Conservation (phyloP, 2,888 invertebrate species). For the Teleogryllus oceanicus region DNA sequence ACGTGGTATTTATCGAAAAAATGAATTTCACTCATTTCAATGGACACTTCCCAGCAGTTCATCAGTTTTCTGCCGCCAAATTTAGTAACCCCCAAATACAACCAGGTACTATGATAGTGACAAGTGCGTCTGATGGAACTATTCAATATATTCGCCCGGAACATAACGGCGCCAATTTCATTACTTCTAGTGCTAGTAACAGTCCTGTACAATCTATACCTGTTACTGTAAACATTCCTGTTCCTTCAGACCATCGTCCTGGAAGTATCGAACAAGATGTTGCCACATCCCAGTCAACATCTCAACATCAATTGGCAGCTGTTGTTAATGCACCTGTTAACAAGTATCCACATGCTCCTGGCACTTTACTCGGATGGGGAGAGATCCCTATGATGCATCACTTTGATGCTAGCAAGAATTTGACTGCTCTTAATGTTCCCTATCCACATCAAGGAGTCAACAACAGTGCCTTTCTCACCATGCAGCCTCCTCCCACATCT, state of each 20-base stretch:
- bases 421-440: constrained; percentile 30
- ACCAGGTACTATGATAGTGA: constrained; percentile 35
- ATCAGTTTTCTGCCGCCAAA: constrained; percentile 37
- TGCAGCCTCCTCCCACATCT: constrained; percentile 27
- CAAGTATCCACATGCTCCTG: constrained; percentile 28
- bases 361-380: constrained; percentile 34
- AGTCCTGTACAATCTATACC: constrained; percentile 29
- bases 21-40: constrained; percentile 38
- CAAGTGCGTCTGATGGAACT: constrained; percentile 33
- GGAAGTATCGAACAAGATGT: constrained; percentile 19
- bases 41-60: constrained; percentile 37
- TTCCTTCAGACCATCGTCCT: constrained; percentile 20
- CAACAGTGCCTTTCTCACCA: constrained; percentile 27
- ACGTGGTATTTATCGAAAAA: background rate
- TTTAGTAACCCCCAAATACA: constrained; percentile 32
- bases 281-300: constrained; percentile 19
- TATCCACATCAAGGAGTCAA: constrained; percentile 27
- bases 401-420: constrained; percentile 29
- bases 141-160: constrained; percentile 36
- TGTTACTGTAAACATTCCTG: constrained; percentile 28
- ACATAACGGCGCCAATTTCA: constrained; percentile 29
- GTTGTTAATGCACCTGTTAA: constrained; percentile 23
- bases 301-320: constrained; percentile 28
- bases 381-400: constrained; percentile 33
- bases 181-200: constrained; percentile 23